These are phyloP conservation scores for Lepus timidus DNA, from an alignment of 2,113 vertebrate genomes.

Conservation along the genomic window DNA sequence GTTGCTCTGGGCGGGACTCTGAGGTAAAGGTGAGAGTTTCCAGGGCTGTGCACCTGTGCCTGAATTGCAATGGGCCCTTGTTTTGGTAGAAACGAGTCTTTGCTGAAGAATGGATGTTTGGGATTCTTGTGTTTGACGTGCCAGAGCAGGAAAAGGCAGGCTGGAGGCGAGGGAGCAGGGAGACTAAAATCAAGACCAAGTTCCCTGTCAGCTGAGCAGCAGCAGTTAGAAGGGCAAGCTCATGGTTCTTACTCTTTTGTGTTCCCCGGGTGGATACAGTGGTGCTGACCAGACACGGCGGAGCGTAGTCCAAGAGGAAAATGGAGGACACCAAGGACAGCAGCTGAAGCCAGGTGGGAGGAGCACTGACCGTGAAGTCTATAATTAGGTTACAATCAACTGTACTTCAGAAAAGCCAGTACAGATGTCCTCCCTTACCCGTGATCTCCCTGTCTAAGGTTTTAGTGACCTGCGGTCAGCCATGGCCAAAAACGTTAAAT, in stretches of 20 bases:
- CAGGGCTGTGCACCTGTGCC: neutral
- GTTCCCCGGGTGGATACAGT: neutral
- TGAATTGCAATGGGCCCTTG: neutral
- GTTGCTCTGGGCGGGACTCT: neutral
- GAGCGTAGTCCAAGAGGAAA: neutral
- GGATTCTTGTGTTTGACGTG: neutral
- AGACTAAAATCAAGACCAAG: neutral
- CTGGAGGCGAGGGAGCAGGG: neutral
- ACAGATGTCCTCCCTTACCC: neutral
- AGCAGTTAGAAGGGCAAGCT: neutral
- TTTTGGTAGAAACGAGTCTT: neutral
- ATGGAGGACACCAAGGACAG: no score
- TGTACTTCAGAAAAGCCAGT: slow-evolving; percentile 14
- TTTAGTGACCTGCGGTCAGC: neutral
- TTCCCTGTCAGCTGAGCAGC: neutral
- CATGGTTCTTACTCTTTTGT: neutral
- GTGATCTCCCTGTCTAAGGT: neutral
- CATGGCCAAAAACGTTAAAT: neutral
- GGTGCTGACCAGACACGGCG: neutral
- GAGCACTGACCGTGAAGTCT: neutral
- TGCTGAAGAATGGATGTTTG: neutral
- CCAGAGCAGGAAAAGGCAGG: neutral
- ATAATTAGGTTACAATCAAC: neutral
- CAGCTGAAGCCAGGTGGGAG: neutral
- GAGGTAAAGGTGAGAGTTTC: neutral